Conservation (phyloP, 2,797 vertebrate species). For the Phoebastria nigripes region DNA sequence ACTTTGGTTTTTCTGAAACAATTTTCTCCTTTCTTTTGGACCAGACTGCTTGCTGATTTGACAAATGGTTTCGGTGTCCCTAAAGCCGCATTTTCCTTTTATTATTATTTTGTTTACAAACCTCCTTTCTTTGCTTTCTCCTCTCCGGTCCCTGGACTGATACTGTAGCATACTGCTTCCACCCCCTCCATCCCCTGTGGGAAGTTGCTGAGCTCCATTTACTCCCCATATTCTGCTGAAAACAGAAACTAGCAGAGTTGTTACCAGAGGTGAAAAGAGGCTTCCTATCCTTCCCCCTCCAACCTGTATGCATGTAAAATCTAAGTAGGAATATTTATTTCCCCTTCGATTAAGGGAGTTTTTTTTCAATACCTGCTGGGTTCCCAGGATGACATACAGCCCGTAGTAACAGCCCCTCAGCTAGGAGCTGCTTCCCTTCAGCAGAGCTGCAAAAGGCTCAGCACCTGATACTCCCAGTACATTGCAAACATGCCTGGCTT, state of each 20-base stretch:
- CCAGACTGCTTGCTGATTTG: not conserved
- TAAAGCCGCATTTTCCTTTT: not conserved
- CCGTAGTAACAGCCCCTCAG: fast-evolving
- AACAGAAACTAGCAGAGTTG: not conserved
- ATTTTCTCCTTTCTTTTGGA: not conserved
- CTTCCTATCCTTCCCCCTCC: not conserved
- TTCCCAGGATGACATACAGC: not conserved
- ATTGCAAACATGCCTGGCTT: fast-evolving
- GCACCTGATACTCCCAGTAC: fast-evolving
- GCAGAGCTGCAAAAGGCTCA: not conserved
- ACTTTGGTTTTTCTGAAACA: not conserved
- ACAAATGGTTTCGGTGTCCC: not conserved
- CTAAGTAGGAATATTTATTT: not conserved
- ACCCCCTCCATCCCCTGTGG: not conserved
- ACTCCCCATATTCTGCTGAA: not conserved
- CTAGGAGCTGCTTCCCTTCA: not conserved
- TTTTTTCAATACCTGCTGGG: not conserved
- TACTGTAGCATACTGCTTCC: not conserved
- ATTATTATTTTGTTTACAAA: not conserved
- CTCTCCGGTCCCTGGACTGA: not conserved
- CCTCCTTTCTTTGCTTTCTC: not conserved
- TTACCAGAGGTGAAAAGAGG: not conserved
- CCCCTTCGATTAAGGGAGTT: not conserved
- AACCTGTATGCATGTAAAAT: not conserved
- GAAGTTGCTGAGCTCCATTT: not conserved